Evolutionary conservation across 35 echinoderm and acorn worm genomes (phyloP).

Genomic region (Heliocidaris tuberculata): DNA sequence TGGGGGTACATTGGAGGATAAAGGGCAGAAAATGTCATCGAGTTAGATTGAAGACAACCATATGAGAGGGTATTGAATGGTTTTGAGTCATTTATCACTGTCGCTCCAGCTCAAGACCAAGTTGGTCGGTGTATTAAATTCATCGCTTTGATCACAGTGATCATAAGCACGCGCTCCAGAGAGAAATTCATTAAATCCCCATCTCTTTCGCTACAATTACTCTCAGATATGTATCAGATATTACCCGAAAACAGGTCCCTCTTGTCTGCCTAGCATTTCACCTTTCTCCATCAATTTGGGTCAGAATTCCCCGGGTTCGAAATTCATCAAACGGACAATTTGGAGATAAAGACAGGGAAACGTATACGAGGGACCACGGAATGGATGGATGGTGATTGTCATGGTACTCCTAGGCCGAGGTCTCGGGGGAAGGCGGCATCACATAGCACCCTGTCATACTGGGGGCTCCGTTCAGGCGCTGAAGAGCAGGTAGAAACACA

Average conservation of each 20-base stretch:
- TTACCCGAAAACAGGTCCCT: neutral
- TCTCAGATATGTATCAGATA: neutral
- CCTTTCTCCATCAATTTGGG: slow-evolving; percentile 9
- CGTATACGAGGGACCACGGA: neutral
- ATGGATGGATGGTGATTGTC: slow-evolving; percentile 8
- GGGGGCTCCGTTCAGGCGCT: neutral
- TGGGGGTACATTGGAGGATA: neutral
- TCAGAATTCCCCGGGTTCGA: neutral
- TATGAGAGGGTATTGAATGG: slow-evolving; percentile 2
- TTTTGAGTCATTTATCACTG: neutral
- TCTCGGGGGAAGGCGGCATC: slow-evolving; percentile 27
- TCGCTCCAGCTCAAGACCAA: neutral
- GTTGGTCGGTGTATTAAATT: neutral
- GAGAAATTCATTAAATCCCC: slow-evolving; percentile 4
- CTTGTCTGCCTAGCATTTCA: neutral
- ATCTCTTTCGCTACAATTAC: slow-evolving; percentile 17
- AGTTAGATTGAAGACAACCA: neutral
- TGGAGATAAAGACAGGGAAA: neutral
- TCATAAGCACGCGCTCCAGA: neutral
- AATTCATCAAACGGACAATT: neutral
- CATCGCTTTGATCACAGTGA: slow-evolving; percentile 10
- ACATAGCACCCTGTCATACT: slow-evolving; percentile 31
- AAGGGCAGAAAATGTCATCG: neutral
- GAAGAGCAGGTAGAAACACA: slow-evolving; percentile 11
- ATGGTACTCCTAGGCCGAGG: neutral